These are phyloP conservation scores for Branchipolynoe longqiensis DNA, from an alignment of 2,888 invertebrate genomes.

Conservation along the genomic window DNA sequence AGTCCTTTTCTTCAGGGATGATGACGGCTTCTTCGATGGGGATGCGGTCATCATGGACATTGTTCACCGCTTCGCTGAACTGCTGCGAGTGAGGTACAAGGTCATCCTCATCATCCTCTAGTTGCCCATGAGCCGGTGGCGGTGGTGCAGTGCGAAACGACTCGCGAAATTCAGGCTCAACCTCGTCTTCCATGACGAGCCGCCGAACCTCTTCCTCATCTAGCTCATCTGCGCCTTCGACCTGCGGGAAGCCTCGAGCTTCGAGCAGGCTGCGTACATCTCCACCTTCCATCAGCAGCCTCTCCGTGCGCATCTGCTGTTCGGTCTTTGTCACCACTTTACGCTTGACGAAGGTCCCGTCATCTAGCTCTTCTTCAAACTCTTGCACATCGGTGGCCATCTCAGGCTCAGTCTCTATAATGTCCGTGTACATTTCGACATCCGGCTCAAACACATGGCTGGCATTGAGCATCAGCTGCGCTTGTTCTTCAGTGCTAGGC, in stretches of 20 bases:
- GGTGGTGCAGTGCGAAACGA: neutral
- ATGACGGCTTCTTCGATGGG: slow-evolving; percentile 20
- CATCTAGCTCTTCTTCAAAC: slow-evolving; percentile 67
- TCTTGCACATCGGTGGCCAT: slow-evolving; percentile 65
- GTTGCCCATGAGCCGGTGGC: neutral
- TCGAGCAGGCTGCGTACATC: slow-evolving; percentile 37
- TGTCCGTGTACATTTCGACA: slow-evolving; percentile 59
- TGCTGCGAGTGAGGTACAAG: neutral
- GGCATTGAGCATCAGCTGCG: slow-evolving; percentile 62
- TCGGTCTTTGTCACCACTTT: slow-evolving; percentile 67
- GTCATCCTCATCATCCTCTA: slow-evolving; percentile 22
- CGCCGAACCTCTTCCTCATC: slow-evolving; percentile 6
- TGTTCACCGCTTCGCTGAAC: neutral
- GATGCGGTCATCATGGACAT: neutral
- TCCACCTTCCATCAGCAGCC: slow-evolving; percentile 65
- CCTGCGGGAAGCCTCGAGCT: slow-evolving; percentile 19
- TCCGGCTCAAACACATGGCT: slow-evolving; percentile 53
- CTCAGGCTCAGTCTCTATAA: slow-evolving; percentile 61
- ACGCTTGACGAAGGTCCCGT: slow-evolving; percentile 69
- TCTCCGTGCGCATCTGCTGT: slow-evolving; percentile 67
- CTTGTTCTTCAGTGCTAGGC: slow-evolving; percentile 66
- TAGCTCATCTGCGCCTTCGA: neutral
- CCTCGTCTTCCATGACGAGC: slow-evolving; percentile 23
- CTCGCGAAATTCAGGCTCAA: slow-evolving; percentile 16
- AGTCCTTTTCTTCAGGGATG: slow-evolving; percentile 47